phyloP scores from a whole-genome alignment of 2,797 vertebrate species.

The Ptychobarbus kaznakovi region DNA sequence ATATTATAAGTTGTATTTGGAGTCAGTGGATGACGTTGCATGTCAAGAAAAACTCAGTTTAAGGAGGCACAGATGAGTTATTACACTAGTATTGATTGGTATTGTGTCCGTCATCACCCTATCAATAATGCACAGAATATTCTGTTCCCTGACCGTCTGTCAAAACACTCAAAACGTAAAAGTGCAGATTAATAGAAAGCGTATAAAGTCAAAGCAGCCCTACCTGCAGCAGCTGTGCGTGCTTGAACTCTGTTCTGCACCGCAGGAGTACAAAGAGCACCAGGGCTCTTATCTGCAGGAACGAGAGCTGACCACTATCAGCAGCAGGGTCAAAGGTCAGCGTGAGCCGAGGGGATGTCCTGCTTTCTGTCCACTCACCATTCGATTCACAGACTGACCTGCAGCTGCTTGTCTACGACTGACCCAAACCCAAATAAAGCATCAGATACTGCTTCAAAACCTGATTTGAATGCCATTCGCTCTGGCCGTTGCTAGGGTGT shows the following conservation, averaged over 20 bases:
- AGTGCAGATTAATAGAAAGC: background rate
- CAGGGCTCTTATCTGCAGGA: conserved; percentile 41
- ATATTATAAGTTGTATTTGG: background rate
- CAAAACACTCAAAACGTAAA: background rate
- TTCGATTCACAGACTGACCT: background rate
- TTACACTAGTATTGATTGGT: background rate
- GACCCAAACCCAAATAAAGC: background rate
- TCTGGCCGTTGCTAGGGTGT: background rate
- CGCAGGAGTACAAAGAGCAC: conserved; percentile 49
- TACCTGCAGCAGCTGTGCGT: conserved; percentile 34
- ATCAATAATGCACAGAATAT: background rate
- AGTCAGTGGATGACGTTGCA: background rate
- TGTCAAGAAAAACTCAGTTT: background rate
- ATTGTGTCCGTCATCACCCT: background rate
- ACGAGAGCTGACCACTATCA: background rate
- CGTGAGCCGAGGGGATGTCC: background rate
- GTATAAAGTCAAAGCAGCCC: conserved; percentile 6
- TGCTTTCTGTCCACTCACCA: background rate
- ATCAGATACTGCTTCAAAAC: background rate
- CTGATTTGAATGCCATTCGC: background rate
- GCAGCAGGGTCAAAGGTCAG: conserved; percentile 40
- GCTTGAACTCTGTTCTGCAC: conserved; percentile 34
- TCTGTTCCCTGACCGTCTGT: background rate
- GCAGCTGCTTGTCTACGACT: background rate
- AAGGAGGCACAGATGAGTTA: background rate